Conservation (phyloP, 2,797 vertebrate genomes). For the Eospalax fontanierii region DNA sequence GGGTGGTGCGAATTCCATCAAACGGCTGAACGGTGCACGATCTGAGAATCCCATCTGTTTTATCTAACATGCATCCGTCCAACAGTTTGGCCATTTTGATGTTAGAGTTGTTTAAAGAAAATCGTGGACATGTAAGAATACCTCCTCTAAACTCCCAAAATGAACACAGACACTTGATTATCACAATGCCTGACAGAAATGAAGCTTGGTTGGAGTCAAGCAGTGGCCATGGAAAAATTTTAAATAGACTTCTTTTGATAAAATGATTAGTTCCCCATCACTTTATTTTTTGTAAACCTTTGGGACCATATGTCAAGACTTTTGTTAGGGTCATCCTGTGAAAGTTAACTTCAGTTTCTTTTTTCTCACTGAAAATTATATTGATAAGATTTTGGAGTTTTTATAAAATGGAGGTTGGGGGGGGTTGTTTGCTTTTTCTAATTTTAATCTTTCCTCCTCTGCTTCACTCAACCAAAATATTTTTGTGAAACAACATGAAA, state of each 20-base stretch:
- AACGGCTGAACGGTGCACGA: conserved; percentile 92
- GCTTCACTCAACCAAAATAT: neutral
- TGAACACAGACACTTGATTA: conserved; percentile 72
- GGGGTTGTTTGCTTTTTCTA: neutral
- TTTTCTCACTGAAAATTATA: conserved; percentile 31
- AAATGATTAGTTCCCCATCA: conserved; percentile 50
- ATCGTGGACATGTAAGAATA: conserved; percentile 83
- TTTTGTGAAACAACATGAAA: conserved; percentile 58
- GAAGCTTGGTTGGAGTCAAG: neutral
- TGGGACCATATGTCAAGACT: neutral
- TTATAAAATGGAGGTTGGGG: neutral
- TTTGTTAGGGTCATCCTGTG: conserved; percentile 56
- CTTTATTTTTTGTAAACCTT: conserved; percentile 41
- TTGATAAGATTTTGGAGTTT: conserved; percentile 30
- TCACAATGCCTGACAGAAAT: conserved; percentile 40
- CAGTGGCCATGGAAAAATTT: neutral
- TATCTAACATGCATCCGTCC: conserved; percentile 88
- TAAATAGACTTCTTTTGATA: conserved; percentile 35
- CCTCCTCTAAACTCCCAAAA: conserved; percentile 79
- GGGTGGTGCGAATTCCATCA: conserved; percentile 92
- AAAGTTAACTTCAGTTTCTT: conserved; percentile 38
- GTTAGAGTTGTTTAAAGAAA: conserved; percentile 80
- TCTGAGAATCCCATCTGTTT: conserved; percentile 93
- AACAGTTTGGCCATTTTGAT: conserved; percentile 86
- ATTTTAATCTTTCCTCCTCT: conserved; percentile 59